Percentiles rank a stretch among this genome's conserved stretches.
Conservation (phyloP, 64 coral and sea anemone species). For the Hydrozoanthus tunicans region DNA sequence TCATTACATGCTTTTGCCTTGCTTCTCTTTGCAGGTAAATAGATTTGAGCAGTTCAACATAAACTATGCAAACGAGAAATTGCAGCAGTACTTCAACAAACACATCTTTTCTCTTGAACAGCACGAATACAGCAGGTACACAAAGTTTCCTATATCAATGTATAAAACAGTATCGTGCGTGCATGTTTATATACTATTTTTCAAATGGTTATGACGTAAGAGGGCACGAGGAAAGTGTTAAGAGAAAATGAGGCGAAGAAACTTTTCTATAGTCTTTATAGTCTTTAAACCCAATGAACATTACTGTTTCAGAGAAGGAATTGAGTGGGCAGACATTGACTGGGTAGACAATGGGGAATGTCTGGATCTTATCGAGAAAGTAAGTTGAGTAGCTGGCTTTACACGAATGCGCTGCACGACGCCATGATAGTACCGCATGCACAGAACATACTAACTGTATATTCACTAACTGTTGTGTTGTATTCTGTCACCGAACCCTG, state of each 20-base stretch:
- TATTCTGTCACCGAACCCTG: too few species aligned
- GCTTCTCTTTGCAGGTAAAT: conserved; percentile 64
- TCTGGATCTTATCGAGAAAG: conserved; percentile 96
- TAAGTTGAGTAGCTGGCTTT: background rate
- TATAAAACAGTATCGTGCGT: too few species aligned
- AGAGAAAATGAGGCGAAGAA: too few species aligned
- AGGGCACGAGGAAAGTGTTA: too few species aligned
- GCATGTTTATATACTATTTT: too few species aligned
- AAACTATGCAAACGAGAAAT: conserved; percentile 98
- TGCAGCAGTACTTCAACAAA: conserved; percentile 98
- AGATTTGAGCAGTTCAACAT: conserved; percentile 99
- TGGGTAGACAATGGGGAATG: conserved; percentile 99
- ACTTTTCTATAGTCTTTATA: too few species aligned
- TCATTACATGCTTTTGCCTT: background rate
- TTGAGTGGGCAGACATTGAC: conserved; percentile 98
- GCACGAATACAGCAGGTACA: conserved; percentile 96
- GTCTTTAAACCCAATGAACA: background rate
- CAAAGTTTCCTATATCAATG: too few species aligned
- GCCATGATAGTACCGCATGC: too few species aligned
- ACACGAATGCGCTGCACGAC: too few species aligned
- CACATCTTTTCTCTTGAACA: conserved; percentile 99
- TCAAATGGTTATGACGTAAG: too few species aligned
- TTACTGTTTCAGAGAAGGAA: conserved; percentile 70
- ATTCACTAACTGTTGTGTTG: too few species aligned
- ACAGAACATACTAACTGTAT: too few species aligned